These are phyloP conservation scores for Drosophila phalerata DNA, from an alignment of 2,888 invertebrate species.

Conservation along the genomic window DNA sequence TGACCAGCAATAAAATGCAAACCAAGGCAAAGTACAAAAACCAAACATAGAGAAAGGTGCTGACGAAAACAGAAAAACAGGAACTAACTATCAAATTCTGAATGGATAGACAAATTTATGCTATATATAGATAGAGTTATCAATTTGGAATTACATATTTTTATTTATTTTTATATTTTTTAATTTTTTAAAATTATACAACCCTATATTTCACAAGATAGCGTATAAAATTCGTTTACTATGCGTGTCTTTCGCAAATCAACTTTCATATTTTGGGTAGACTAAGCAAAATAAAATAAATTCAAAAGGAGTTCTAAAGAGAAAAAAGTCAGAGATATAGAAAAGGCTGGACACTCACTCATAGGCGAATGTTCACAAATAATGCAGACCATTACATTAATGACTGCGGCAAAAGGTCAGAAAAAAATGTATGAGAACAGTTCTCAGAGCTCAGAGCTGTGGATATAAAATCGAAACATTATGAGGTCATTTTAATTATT, in stretches of 20 bases:
- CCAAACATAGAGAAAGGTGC: conserved; percentile 14
- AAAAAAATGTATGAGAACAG: conserved; percentile 16
- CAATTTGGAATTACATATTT: neutral
- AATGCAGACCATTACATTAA: conserved; percentile 73
- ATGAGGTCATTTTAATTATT: conserved; percentile 76
- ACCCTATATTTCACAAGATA: neutral
- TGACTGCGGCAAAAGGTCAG: conserved; percentile 70
- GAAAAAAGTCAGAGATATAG: neutral
- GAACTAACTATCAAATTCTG: neutral
- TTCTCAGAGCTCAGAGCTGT: conserved; percentile 24
- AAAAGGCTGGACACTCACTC: conserved; percentile 34
- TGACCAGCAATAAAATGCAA: conserved; percentile 58
- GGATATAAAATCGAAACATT: conserved; percentile 68
- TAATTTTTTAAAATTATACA: neutral
- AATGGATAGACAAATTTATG: neutral
- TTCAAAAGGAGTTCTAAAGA: neutral
- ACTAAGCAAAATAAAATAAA: neutral
- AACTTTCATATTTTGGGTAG: conserved; percentile 4
- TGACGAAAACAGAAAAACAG: conserved; percentile 25
- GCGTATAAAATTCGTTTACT: conserved; percentile 13
- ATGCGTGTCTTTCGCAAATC: conserved; percentile 53
- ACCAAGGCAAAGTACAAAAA: conserved; percentile 28
- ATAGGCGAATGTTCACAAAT: conserved; percentile 58
- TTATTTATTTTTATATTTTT: neutral
- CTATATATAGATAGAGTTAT: neutral